phyloP scores from a whole-genome alignment of 2,797 vertebrate species.

The Pangasius djambal region DNA sequence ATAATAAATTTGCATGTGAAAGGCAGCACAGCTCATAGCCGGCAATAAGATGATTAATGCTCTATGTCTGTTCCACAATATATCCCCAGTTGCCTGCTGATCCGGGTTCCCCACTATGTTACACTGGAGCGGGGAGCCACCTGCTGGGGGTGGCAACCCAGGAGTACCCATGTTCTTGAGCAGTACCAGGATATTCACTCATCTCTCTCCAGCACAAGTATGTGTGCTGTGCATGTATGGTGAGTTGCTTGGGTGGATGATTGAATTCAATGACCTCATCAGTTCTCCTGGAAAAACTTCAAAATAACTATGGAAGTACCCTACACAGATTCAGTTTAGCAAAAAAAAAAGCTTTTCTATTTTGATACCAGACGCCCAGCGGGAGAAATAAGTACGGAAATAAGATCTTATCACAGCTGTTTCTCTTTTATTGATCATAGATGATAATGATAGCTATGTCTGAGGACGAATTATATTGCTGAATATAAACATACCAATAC shows the following conservation, averaged over 20 bases:
- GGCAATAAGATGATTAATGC: not conserved
- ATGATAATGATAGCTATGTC: not conserved
- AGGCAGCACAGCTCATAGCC: no score
- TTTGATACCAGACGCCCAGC: not conserved
- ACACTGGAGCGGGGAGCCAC: conserved; percentile 70
- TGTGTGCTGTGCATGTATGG: not conserved
- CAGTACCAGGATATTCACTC: not conserved
- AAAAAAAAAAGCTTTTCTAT: not conserved
- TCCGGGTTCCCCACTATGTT: conserved; percentile 52
- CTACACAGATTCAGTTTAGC: not conserved
- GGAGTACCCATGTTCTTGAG: conserved; percentile 9
- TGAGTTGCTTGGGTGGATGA: not conserved
- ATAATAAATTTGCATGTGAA: not conserved
- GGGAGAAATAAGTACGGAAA: not conserved
- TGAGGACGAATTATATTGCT: not conserved
- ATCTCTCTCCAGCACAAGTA: not conserved
- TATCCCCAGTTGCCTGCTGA: not conserved
- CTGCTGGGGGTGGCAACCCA: conserved; percentile 67
- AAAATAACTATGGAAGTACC: not conserved
- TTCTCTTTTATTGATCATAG: not conserved
- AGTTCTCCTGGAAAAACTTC: not conserved
- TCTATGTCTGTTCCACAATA: not conserved
- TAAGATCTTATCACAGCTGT: not conserved
- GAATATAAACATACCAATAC: not conserved
- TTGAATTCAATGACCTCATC: not conserved